Evolutionary conservation across 2,113 vertebrate species (phyloP).

Genomic region (Numenius arquata): DNA sequence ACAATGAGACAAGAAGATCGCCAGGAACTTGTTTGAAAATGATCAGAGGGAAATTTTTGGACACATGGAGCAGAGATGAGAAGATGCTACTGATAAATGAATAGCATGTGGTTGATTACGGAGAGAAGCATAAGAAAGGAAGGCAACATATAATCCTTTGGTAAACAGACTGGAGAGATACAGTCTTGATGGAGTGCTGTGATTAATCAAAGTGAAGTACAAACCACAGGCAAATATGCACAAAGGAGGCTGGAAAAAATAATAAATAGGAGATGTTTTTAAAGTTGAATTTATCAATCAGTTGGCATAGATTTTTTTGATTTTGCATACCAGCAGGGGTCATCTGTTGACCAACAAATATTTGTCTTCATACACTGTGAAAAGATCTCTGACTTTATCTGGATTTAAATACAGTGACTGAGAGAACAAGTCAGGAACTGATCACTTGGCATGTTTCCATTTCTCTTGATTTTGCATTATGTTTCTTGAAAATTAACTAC

Average conservation of each 20-base stretch:
- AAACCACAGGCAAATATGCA: background rate
- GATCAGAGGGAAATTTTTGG: background rate
- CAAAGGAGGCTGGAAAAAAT: background rate
- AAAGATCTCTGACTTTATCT: background rate
- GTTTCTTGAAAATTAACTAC: background rate
- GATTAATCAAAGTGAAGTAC: background rate
- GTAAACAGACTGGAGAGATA: background rate
- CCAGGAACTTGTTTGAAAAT: background rate
- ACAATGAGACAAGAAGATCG: background rate
- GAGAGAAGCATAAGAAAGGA: background rate
- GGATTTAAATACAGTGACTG: background rate
- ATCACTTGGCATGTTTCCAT: background rate
- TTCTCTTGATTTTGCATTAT: background rate
- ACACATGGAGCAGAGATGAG: background rate
- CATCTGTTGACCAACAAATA: conserved; percentile 52
- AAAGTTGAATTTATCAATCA: background rate
- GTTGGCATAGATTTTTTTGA: background rate
- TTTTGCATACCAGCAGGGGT: conserved; percentile 51
- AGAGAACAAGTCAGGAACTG: background rate
- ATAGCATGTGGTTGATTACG: background rate
- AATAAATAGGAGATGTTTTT: background rate
- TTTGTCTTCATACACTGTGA: background rate
- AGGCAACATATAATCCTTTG: background rate
- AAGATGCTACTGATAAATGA: background rate
- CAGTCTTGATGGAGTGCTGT: background rate